Base-by-base conservation (phyloP, 2,113 vertebrate genomes). In the Charadrius vociferus region DNA sequence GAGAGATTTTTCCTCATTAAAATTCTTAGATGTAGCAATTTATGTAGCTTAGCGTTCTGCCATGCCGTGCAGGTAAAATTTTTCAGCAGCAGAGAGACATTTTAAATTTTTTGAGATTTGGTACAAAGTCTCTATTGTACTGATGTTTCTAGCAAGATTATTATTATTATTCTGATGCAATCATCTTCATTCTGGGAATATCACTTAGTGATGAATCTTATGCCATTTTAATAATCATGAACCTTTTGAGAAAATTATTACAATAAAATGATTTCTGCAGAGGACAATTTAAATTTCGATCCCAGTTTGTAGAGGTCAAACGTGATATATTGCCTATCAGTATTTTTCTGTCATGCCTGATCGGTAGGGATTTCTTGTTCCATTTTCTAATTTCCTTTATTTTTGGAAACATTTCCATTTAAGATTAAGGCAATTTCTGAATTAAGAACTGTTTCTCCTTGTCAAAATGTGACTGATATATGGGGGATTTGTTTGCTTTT, bases 161-260 rank as follows among this genome's bases (percentile, higher is more conserved):
- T 85, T 94, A 39, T 72, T 86, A 39, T 72, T 86, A 70, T 95
- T 93, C 14, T 87, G 43, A 62, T 93, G 10, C 62, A 84, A 88
- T 80, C 13, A 37, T 75, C 93, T 90, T 92, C 27, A 13, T 85
- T 91, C 77, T 86, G 80, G 74, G 78, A 93, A 71, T 96, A 97
- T 83, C 85, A 56, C 50, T 95, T 88, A 74, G 47, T 53, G 81
- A 87, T 95, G 63, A 94, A 87, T 87, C 66, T 37, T 91, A 32
- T 78, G 39, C 77, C 22, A 50, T 95, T 97, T 91, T 96, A 96
- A 93, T 96, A 89, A 94, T 96, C 66, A 67, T 75, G 73, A 91
- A 43, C 29, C 63, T 90, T 97, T 94, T 89, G 93, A 96, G 88
- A 92, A 97, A 97, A 97, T 92, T 92, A 96, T 97, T 97, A 72